These are phyloP conservation scores for Trochalopteron elliotii DNA, from an alignment of 2,113 vertebrate genomes.

Conservation along the genomic window DNA sequence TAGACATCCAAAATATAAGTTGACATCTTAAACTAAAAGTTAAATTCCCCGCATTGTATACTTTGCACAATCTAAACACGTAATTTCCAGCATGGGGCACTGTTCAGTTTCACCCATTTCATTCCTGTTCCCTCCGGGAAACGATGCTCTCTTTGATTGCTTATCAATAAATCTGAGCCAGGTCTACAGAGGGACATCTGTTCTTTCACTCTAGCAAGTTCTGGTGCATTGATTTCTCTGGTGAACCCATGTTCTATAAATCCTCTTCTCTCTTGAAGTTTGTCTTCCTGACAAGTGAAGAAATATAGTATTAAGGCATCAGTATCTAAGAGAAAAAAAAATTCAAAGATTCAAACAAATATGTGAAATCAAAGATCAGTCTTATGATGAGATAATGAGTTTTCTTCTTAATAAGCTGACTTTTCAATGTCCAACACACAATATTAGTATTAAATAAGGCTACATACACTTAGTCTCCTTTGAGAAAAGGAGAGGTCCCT, in stretches of 20 bases:
- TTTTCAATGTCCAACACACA: background rate
- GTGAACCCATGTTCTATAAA: background rate
- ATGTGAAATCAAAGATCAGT: background rate
- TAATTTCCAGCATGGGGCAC: background rate
- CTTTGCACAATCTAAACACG: background rate
- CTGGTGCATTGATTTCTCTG: background rate
- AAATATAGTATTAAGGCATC: background rate
- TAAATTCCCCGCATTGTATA: background rate
- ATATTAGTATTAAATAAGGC: background rate
- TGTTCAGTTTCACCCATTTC: background rate
- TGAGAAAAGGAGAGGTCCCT: background rate
- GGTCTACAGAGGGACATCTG: background rate
- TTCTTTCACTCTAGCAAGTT: background rate
- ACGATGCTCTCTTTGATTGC: background rate
- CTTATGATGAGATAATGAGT: background rate
- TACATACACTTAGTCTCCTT: background rate
- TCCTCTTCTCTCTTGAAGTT: background rate
- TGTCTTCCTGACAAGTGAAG: background rate
- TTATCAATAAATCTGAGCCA: background rate
- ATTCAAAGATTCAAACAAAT: background rate
- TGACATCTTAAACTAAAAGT: background rate
- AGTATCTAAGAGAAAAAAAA: background rate
- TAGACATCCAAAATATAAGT: background rate
- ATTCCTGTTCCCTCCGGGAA: background rate
- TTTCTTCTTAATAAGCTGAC: background rate